Evolutionary conservation across 2,888 invertebrate species (phyloP), one percentile per base, ranked within the genome.

Genomic region (Nematopogon swammerdamellus): DNA sequence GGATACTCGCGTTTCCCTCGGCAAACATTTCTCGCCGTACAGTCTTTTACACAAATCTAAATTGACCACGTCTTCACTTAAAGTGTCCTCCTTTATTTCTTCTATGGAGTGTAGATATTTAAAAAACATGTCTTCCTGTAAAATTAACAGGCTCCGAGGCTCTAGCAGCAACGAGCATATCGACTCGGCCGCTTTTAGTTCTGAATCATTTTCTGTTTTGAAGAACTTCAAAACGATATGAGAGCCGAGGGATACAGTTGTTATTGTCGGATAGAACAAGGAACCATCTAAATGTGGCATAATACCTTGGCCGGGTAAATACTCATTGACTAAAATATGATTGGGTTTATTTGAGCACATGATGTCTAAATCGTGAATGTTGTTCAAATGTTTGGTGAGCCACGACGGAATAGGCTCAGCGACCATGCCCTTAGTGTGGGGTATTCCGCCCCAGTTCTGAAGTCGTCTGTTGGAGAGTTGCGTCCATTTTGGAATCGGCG

Each of bases 401-500:
- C 97, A 97, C 66, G 70, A 60, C 1, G 98, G 97, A 56, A 98
- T 87, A 54, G 83, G 79, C 70, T 97, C 97, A 0, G 91, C 87
- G 54, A 98, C 85, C 93, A 98, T 95, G 51, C 95, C 96, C 62
- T 93, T 95, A 16, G 83, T 85, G 65, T 95, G 95, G 1, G 97
- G 97, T 50, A 96, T 79, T 0, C 98, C 98, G 19, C 98, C 98
- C 87, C 97, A 99, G 69, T 98, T 97, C 66, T 98, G 96, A n/a
- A 99, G 80, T 54, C 97, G 84, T 55, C 98, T 83, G 64, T 95
- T 90, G 18, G 89, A 85, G 43, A 99, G 80, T 63, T 91, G 91
- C 1, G 95, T 95, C 99, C 99, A 99, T 73, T 96, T 96, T 8
- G 97, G 97, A 60, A 85, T 91, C 63, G 98, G 97, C 10, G 88